These are phyloP conservation scores for Coenobita brevimanus DNA, from an alignment of 1,140 invertebrate species.

Conservation along the genomic window DNA sequence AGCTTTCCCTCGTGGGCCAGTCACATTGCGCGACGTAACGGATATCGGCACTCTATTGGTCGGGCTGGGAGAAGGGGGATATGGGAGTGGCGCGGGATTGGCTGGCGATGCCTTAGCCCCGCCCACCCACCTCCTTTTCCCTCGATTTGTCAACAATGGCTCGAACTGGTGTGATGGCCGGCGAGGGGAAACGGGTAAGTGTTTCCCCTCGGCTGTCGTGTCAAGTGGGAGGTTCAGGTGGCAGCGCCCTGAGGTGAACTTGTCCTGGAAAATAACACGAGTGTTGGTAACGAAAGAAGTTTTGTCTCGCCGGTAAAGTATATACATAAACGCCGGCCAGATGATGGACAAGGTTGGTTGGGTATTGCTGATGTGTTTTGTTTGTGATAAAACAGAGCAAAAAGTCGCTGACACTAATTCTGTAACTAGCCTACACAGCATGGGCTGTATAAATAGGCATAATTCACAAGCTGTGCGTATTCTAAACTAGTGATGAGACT, in stretches of 20 bases:
- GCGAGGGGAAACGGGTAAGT: slow-evolving; percentile 27
- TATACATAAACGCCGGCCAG: slow-evolving; percentile 12
- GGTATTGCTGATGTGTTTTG: neutral
- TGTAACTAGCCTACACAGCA: too few species aligned
- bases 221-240: slow-evolving; percentile 24
- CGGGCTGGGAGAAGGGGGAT: slow-evolving; percentile 2
- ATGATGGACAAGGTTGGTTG: slow-evolving; percentile 48
- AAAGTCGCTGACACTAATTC: too few species aligned
- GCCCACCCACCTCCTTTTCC: neutral
- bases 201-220: slow-evolving; percentile 21
- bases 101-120: neutral
- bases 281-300: neutral
- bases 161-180: slow-evolving; percentile 32
- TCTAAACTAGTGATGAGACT: too few species aligned
- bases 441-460: too few species aligned
- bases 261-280: neutral
- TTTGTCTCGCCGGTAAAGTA: neutral
- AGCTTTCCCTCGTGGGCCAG: slow-evolving; percentile 43
- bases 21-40: neutral
- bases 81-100: slow-evolving; percentile 9
- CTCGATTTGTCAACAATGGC: slow-evolving; percentile 4
- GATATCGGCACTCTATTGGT: slow-evolving; percentile 5
- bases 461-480: too few species aligned
- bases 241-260: neutral
- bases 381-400: too few species aligned